Evolutionary conservation across 2,113 vertebrate genomes (phyloP).

Genomic region (Menidia beryllina): DNA sequence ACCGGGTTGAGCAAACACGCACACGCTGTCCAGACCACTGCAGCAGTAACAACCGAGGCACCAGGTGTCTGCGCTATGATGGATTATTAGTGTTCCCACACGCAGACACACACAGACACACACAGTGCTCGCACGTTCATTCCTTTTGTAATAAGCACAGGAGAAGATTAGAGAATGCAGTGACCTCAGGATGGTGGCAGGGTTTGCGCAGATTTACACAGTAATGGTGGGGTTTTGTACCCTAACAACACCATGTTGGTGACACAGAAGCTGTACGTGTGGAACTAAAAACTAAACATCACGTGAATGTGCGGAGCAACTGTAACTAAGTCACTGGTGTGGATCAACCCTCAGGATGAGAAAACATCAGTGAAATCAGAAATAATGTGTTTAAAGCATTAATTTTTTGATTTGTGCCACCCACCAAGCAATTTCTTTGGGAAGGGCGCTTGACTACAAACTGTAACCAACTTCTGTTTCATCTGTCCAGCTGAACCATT

Average conservation of each 20-base stretch:
- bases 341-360: too few relatives aligned
- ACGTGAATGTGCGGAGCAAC: not conserved
- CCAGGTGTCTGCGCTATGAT: conserved; percentile 61
- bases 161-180: conserved; percentile 5
- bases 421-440: too few relatives aligned
- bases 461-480: too few relatives aligned
- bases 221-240: not conserved
- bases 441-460: too few relatives aligned
- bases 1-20: conserved; percentile 26
- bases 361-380: too few relatives aligned
- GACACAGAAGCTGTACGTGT: not conserved
- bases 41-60: conserved; percentile 40
- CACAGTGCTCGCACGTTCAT: conserved; percentile 12
- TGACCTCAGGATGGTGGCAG: not conserved
- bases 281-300: not conserved
- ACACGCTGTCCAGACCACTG: conserved; percentile 28
- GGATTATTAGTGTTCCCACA: conserved; percentile 41
- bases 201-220: not conserved
- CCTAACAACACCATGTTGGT: not conserved
- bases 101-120: conserved; percentile 3
- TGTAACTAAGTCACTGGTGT: not conserved
- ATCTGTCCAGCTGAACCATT: too few relatives aligned
- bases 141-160: conserved; percentile 19
- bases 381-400: too few relatives aligned
- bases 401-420: too few relatives aligned